A percentile compares a stretch with the other conserved stretches of the same genome.
Evolutionary conservation across 2,797 vertebrate species (phyloP).

Genomic region (Thripadectes ignobilis): DNA sequence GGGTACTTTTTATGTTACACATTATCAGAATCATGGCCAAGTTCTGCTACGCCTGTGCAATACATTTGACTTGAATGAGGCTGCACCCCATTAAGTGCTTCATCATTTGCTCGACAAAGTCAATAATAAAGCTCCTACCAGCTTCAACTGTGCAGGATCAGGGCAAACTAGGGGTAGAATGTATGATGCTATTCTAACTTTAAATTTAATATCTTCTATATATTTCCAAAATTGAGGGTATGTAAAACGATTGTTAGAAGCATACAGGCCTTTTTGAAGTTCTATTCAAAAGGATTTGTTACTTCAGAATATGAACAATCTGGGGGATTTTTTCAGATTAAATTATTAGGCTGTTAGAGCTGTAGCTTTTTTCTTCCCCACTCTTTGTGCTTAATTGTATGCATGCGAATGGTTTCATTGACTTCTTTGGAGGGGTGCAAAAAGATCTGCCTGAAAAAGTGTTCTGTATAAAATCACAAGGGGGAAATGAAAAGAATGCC

Average conservation of each 20-base stretch:
- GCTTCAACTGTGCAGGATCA: not conserved
- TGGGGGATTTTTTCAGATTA: not conserved
- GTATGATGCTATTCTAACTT: not conserved
- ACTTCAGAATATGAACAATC: not conserved
- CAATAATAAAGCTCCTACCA: not conserved
- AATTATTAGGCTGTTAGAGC: slow-evolving; percentile 14
- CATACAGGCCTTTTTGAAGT: not conserved
- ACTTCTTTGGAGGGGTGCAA: slow-evolving; percentile 31
- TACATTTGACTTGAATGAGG: not conserved
- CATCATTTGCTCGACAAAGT: not conserved
- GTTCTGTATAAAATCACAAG: slow-evolving; percentile 52
- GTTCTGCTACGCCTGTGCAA: not conserved
- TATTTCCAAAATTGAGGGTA: not conserved
- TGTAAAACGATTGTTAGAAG: not conserved
- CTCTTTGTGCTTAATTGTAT: slow-evolving; percentile 36
- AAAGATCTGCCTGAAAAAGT: slow-evolving; percentile 50
- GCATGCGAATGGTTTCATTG: slow-evolving; percentile 39
- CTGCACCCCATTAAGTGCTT: not conserved
- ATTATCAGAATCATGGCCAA: not conserved
- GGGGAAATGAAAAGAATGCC: slow-evolving; percentile 46
- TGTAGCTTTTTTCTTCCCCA: not conserved
- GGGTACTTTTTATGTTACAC: not conserved
- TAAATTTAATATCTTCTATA: not conserved
- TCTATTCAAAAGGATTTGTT: not conserved
- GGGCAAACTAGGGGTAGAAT: not conserved